Evolutionary conservation across 1,140 invertebrate species (phyloP).

Genomic region (Atta cephalotes): DNA sequence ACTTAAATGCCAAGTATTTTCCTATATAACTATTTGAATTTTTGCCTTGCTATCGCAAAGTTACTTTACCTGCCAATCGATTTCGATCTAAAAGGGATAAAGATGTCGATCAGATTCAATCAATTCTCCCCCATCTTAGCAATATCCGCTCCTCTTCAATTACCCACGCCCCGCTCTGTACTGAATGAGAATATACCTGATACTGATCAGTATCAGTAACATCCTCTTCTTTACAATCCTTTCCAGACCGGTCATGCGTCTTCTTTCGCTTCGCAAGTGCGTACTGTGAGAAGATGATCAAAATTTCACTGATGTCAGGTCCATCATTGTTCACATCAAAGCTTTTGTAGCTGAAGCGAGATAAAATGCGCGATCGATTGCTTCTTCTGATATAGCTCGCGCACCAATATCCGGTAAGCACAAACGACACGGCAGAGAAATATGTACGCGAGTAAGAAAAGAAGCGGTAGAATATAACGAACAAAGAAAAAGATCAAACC

Average conservation of each 20-base stretch:
- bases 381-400: conserved; percentile 15
- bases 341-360: not conserved
- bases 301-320: conserved; percentile 66
- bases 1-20: not conserved
- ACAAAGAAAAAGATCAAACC: conserved; percentile 3
- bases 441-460: conserved; percentile 18
- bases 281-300: conserved; percentile 29
- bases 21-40: not conserved
- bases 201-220: conserved; percentile 70
- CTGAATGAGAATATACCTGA: conserved; percentile 51
- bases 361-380: conserved; percentile 9
- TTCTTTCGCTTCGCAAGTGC: conserved; percentile 57
- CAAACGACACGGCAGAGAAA: conserved; percentile 50
- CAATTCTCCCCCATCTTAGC: conserved; percentile 28
- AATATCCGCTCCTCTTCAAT: conserved; percentile 49
- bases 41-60: not conserved
- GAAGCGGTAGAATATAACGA: not conserved
- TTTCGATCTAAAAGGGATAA: conserved; percentile 47
- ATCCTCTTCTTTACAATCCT: conserved; percentile 47
- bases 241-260: not conserved
- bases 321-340: conserved; percentile 56
- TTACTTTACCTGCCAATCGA: conserved; percentile 27
- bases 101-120: conserved; percentile 50
- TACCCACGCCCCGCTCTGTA: conserved; percentile 24
- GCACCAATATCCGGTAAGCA: conserved; percentile 44